phyloP scores from a whole-genome alignment of 1,140 invertebrate species.

The Drosophila novamexicana region DNA sequence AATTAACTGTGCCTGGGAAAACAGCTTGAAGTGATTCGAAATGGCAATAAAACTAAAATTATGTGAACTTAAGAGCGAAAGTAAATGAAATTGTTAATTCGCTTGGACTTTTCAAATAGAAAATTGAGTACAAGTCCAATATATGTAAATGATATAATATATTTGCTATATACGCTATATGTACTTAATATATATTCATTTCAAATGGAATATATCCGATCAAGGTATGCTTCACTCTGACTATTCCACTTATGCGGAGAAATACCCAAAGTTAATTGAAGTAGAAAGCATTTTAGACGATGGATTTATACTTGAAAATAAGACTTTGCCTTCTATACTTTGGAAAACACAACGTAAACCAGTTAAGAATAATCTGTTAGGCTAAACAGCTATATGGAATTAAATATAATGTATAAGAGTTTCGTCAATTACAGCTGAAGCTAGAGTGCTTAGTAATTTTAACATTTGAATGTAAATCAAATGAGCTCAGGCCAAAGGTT shows the following conservation, averaged over 20 bases:
- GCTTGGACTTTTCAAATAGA: not conserved
- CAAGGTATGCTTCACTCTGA: too few species aligned
- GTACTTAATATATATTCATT: too few species aligned
- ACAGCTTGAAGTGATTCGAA: not conserved
- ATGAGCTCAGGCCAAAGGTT: not conserved
- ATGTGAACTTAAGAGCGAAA: not conserved
- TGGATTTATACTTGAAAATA: too few species aligned
- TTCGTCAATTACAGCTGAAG: not conserved
- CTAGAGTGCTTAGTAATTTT: not conserved
- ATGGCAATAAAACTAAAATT: not conserved
- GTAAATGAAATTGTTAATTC: not conserved
- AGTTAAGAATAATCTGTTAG: not conserved
- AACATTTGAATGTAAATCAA: not conserved
- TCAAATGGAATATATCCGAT: too few species aligned
- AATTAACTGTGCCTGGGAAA: constrained; percentile 15
- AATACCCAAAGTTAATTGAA: too few species aligned
- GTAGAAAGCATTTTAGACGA: too few species aligned
- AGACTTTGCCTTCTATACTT: not conserved
- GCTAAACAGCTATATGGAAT: not conserved
- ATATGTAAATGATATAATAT: too few species aligned
- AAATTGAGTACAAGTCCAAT: not conserved
- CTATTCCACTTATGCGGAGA: too few species aligned
- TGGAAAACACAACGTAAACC: not conserved
- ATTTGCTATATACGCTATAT: too few species aligned
- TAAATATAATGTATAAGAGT: not conserved